These are phyloP conservation scores for Hybognathus amarus DNA, from an alignment of 2,797 vertebrate species.

Conservation along the genomic window DNA sequence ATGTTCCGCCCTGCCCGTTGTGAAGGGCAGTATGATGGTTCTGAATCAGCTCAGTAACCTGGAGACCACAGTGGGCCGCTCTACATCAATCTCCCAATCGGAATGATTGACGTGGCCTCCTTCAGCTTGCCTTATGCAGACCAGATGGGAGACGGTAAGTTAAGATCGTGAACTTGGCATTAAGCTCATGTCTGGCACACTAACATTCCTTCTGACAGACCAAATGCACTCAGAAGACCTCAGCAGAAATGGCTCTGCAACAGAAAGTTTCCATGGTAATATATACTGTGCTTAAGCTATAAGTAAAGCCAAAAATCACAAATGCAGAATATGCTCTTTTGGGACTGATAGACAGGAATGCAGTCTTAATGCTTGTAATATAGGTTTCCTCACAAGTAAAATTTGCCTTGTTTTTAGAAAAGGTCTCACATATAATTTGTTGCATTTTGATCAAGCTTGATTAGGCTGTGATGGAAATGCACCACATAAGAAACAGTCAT, in stretches of 20 bases:
- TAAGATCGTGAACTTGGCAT: constrained; percentile 8
- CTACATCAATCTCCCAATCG: constrained; percentile 97
- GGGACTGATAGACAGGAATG: neutral
- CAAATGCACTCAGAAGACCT: neutral
- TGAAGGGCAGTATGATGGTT: constrained; percentile 99
- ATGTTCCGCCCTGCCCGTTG: constrained; percentile 79
- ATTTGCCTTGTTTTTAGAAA: neutral
- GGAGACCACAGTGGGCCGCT: constrained; percentile 94
- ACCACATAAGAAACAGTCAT: neutral
- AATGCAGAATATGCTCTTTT: neutral
- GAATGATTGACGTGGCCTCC: constrained; percentile 95
- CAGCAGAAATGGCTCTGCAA: constrained; percentile 11
- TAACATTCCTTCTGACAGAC: constrained; percentile 19
- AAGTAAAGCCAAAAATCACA: constrained; percentile 29
- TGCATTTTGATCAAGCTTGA: neutral
- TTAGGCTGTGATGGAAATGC: neutral
- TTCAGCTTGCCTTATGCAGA: constrained; percentile 95
- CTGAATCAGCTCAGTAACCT: constrained; percentile 98
- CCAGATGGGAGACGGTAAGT: constrained; percentile 95
- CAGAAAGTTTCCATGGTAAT: constrained; percentile 24
- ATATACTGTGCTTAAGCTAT: constrained; percentile 12
- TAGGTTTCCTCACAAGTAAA: neutral
- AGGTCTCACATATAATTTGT: neutral
- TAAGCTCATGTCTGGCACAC: neutral
- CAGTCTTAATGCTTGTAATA: neutral